Evolutionary conservation across 2,888 invertebrate genomes (phyloP).

Genomic region (Agonopterix alstromeriana): DNA sequence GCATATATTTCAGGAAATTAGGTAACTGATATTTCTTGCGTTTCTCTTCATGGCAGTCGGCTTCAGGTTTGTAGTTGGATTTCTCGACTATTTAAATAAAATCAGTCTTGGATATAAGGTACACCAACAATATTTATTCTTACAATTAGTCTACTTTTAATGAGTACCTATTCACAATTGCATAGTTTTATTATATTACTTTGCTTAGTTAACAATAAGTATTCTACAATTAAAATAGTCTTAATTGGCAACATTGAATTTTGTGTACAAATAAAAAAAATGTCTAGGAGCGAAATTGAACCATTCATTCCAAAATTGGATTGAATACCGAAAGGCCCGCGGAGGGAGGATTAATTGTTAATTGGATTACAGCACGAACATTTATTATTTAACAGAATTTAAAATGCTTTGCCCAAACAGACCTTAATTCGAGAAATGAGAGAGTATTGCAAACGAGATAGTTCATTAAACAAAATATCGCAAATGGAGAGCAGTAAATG

Average conservation of each 20-base stretch:
- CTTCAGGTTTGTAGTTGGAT: no score
- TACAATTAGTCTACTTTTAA: no score
- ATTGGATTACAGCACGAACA: slow-evolving; percentile 55
- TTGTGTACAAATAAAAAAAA: slow-evolving; percentile 50
- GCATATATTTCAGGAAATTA: no score
- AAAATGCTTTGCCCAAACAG: slow-evolving; percentile 35
- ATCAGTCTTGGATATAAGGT: no score
- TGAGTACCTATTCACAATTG: no score
- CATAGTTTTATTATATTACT: no score
- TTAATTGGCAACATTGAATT: slow-evolving; percentile 52
- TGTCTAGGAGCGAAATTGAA: slow-evolving; percentile 53
- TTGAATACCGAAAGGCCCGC: slow-evolving; percentile 46
- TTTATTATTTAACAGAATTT: slow-evolving; percentile 50
- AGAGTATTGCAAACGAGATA: slow-evolving; percentile 23
- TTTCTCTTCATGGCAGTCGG: no score
- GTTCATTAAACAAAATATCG: not conserved
- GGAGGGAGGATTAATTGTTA: slow-evolving; percentile 59
- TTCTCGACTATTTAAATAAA: no score
- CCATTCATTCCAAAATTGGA: slow-evolving; percentile 45
- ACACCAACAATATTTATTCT: no score
- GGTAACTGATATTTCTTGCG: no score
- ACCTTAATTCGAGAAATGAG: slow-evolving; percentile 34
- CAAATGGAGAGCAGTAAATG: no score
- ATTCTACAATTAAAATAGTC: slow-evolving; percentile 22
- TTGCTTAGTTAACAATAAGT: no score